Evolutionary conservation across 2,113 vertebrate species (phyloP).

Genomic region (Synodontis membranacea): DNA sequence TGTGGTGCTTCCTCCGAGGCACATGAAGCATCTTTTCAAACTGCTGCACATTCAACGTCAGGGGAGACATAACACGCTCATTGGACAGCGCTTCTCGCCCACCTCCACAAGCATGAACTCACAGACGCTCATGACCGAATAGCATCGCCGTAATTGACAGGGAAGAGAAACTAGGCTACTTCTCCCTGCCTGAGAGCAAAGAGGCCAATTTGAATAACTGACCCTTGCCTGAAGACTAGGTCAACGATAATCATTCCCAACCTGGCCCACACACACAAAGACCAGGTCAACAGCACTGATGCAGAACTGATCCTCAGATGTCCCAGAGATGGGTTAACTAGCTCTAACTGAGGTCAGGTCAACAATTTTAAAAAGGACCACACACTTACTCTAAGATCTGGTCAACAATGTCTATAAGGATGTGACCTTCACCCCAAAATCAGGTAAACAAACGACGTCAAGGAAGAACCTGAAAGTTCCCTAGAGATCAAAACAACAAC

Average conservation of each 20-base stretch:
- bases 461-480: background rate
- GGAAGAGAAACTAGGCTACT: too few species aligned
- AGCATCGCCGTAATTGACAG: too few species aligned
- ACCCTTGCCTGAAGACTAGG: background rate
- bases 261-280: background rate
- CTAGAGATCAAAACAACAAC: background rate
- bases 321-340: background rate
- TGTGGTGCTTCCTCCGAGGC: too few species aligned
- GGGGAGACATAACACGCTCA: too few species aligned
- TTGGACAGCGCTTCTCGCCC: too few species aligned
- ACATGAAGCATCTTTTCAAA: too few species aligned
- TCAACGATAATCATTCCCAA: background rate
- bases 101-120: too few species aligned
- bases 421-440: background rate
- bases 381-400: background rate
- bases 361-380: background rate
- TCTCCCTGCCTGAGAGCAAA: too few species aligned
- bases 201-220: too few species aligned
- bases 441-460: background rate
- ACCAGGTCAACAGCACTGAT: background rate
- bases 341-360: background rate
- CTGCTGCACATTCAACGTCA: too few species aligned
- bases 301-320: too few species aligned
- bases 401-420: background rate
- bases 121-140: too few species aligned